A percentile compares a stretch with the other conserved stretches of the same genome.
Conservation (phyloP, 2,113 vertebrate species). For the Rattus rattus region DNA sequence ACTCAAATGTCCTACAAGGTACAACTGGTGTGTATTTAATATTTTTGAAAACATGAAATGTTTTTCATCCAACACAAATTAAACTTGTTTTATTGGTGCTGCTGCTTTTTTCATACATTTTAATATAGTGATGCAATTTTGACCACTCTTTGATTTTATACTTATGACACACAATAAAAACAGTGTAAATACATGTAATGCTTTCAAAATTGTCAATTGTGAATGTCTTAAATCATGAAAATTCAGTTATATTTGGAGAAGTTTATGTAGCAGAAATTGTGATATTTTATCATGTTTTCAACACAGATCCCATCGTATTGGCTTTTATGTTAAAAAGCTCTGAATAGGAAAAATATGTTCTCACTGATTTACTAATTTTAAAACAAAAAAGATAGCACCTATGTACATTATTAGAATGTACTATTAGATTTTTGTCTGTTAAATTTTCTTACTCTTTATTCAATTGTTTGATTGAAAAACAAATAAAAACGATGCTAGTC, state of each 20-base stretch:
- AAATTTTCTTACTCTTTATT: constrained; percentile 8
- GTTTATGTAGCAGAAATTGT: not conserved
- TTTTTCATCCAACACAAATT: not conserved
- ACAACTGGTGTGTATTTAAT: not conserved
- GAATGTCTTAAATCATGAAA: not conserved
- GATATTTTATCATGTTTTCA: not conserved
- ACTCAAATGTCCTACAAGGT: constrained; percentile 4
- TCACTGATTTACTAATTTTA: not conserved
- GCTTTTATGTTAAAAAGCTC: not conserved
- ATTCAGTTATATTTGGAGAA: not conserved
- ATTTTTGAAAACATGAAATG: not conserved
- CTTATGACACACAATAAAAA: not conserved
- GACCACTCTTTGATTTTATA: constrained; percentile 24
- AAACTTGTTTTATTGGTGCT: constrained; percentile 24
- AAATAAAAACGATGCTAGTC: not conserved
- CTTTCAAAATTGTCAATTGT: constrained; percentile 1
- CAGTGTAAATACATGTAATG: constrained; percentile 32
- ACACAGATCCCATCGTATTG: not conserved
- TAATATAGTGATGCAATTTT: constrained; percentile 28
- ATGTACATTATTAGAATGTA: not conserved
- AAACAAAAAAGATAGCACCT: not conserved
- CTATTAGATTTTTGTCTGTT: not conserved
- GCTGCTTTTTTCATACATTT: not conserved
- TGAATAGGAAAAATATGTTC: not conserved
- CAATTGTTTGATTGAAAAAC: not conserved